These are phyloP conservation scores for Octodonta nipae DNA, from an alignment of 2,888 invertebrate genomes.

Conservation along the genomic window DNA sequence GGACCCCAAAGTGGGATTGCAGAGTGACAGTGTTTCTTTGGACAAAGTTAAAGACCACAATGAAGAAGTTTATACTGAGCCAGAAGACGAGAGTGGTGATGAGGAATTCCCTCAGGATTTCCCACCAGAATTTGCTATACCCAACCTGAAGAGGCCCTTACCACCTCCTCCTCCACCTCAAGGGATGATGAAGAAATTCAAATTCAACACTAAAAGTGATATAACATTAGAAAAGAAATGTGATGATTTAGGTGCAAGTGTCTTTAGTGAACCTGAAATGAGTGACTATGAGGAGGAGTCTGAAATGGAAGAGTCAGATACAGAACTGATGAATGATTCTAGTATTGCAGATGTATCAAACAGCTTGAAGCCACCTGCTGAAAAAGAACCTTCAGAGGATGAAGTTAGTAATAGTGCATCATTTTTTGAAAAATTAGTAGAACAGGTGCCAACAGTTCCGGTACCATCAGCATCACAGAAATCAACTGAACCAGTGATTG, in stretches of 20 bases:
- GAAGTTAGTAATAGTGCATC: slow-evolving; percentile 32
- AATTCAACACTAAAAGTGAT: slow-evolving; percentile 18
- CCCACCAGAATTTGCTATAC: slow-evolving; percentile 8
- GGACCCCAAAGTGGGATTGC: slow-evolving; percentile 21
- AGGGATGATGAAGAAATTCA: slow-evolving; percentile 23
- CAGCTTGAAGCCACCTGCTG: slow-evolving; percentile 11
- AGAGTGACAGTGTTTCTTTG: slow-evolving; percentile 16
- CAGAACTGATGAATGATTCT: slow-evolving; percentile 31
- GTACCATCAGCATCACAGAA: too few species aligned
- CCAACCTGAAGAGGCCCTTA: slow-evolving; percentile 19
- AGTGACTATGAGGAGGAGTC: slow-evolving; percentile 31
- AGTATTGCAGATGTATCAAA: slow-evolving; percentile 13
- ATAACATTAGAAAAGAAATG: slow-evolving; percentile 16
- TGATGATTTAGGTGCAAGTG: slow-evolving; percentile 18
- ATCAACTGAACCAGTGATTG: too few species aligned
- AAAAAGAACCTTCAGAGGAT: slow-evolving; percentile 20
- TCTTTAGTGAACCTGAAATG: slow-evolving; percentile 30
- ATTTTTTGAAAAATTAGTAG: slow-evolving; percentile 29
- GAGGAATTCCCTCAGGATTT: too few species aligned
- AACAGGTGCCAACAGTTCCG: too few species aligned
- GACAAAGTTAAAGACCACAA: slow-evolving; percentile 16
- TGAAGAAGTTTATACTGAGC: slow-evolving; percentile 16
- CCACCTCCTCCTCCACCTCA: slow-evolving; percentile 18
- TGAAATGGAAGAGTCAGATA: slow-evolving; percentile 32
- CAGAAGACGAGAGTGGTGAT: slow-evolving; percentile 22